A percentile compares a stretch with the other conserved stretches of the same genome.
Evolutionary conservation across 2,113 vertebrate genomes (phyloP).

Genomic region (Brienomyrus brachyistius): DNA sequence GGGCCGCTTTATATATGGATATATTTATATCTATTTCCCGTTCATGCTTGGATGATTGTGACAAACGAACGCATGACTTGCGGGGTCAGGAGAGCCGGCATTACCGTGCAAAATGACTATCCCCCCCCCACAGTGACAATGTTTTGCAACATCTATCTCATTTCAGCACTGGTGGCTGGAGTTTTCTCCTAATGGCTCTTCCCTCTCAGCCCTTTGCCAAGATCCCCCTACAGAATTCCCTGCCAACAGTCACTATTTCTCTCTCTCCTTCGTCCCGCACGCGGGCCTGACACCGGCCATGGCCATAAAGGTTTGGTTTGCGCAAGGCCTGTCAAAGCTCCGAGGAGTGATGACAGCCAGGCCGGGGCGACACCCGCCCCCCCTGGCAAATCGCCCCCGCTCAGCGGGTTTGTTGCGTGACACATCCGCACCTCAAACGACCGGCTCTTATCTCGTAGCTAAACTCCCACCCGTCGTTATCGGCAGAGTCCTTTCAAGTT

Average conservation of each 20-base stretch:
- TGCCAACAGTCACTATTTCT: neutral
- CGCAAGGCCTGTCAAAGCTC: neutral
- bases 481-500: conserved; percentile 2
- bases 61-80: neutral
- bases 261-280: neutral
- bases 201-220: neutral
- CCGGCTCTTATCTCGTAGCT: conserved; percentile 25
- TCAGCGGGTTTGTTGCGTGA: conserved; percentile 15
- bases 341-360: neutral
- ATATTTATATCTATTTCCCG: neutral
- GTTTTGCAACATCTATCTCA: conserved; percentile 29
- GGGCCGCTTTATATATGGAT: neutral
- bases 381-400: neutral
- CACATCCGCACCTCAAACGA: neutral
- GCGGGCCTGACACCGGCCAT: neutral
- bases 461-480: neutral
- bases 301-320: neutral
- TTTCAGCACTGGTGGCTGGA: conserved; percentile 17
- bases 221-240: neutral
- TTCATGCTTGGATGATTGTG: conserved; percentile 3
- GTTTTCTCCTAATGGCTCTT: conserved; percentile 41
- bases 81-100: conserved; percentile 35
- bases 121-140: conserved; percentile 39
- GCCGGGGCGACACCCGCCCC: neutral
- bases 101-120: conserved; percentile 27